phyloP scores from a whole-genome alignment of 2,797 vertebrate genomes.

The Melanotaenia nigrans region DNA sequence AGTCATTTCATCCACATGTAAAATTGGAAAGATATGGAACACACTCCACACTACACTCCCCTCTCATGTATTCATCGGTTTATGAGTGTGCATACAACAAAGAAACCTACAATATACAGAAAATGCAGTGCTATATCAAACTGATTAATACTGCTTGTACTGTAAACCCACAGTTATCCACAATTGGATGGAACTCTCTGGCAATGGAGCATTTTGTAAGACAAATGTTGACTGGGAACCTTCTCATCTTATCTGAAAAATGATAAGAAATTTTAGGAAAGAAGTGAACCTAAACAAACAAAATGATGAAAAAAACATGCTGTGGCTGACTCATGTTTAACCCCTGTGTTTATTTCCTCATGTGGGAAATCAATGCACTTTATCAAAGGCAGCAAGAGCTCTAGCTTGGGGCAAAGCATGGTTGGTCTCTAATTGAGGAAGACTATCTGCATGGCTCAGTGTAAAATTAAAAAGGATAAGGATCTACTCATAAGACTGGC shows the following conservation, averaged over 20 bases:
- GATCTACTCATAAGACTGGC: constrained; percentile 50
- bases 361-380: constrained; percentile 21
- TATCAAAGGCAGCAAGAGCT: constrained; percentile 42
- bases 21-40: background rate
- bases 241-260: background rate
- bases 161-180: background rate
- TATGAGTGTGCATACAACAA: background rate
- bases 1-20: background rate
- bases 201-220: background rate
- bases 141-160: background rate
- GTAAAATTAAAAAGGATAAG: constrained; percentile 67
- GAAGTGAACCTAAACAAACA: constrained; percentile 1
- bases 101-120: background rate
- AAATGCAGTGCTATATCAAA: background rate
- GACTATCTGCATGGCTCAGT: constrained; percentile 49
- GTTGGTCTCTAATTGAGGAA: constrained; percentile 31
- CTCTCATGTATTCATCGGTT: background rate
- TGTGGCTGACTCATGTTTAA: background rate
- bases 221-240: background rate
- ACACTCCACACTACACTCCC: too few species aligned
- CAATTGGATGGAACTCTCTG: background rate
- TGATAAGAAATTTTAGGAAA: background rate
- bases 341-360: constrained; percentile 30
- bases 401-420: constrained; percentile 41
- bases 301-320: constrained; percentile 6